Evolutionary conservation across 2,888 invertebrate species (phyloP).

Genomic region (Mythimna pallens): DNA sequence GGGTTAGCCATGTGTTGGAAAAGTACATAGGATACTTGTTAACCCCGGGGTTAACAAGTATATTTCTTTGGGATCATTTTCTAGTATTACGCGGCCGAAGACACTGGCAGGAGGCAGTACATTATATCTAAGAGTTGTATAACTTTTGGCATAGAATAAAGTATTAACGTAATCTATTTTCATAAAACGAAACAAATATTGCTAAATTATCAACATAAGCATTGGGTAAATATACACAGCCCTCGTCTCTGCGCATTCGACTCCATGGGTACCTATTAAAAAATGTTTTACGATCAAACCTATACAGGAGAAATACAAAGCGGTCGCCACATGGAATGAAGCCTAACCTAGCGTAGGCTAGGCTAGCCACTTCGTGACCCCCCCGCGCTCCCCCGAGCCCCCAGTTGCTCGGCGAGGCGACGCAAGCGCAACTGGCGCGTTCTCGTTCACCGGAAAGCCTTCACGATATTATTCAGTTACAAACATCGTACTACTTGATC

Average conservation of each 20-base stretch:
- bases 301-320: constrained; percentile 64
- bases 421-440: constrained; percentile 69
- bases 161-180: no score
- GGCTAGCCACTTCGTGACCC: constrained; percentile 88
- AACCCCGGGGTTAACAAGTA: no score
- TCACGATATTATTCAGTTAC: constrained; percentile 80
- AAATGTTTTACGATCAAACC: constrained; percentile 47
- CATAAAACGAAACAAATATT: background rate
- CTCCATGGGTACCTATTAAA: constrained; percentile 27
- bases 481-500: constrained; percentile 73
- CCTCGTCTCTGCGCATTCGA: constrained; percentile 24
- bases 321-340: constrained; percentile 74
- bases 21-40: no score
- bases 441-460: constrained; percentile 79
- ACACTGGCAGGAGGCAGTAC: no score
- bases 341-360: constrained; percentile 80
- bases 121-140: no score
- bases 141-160: no score
- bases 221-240: background rate
- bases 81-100: no score
- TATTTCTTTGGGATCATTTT: no score
- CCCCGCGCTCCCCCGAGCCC: constrained; percentile 54
- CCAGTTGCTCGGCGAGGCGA: constrained; percentile 57
- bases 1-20: no score
- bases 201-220: constrained; percentile 1